Percentiles rank a stretch among this genome's conserved stretches.
These are phyloP conservation scores for Dasysyrphus tricinctus DNA, from an alignment of 2,888 invertebrate genomes.

Conservation along the genomic window DNA sequence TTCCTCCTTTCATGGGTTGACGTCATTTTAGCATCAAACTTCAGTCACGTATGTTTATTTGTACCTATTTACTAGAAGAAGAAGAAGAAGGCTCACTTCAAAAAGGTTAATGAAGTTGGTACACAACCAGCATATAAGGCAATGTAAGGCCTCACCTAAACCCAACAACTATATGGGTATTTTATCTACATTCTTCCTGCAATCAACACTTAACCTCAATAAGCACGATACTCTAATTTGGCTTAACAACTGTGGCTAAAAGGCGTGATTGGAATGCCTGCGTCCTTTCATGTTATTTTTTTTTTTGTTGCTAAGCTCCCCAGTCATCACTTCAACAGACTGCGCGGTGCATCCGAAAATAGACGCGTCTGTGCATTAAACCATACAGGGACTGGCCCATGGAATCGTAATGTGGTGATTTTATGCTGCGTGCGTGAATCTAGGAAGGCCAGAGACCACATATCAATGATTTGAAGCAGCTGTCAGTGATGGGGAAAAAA, in stretches of 20 bases:
- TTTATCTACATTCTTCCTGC: constrained; percentile 7
- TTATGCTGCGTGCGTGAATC: constrained; percentile 63
- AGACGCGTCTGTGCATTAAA: constrained; percentile 57
- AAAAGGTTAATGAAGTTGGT: too few relatives aligned
- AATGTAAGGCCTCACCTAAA: not conserved
- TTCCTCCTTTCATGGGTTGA: too few relatives aligned
- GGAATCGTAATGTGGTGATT: constrained; percentile 68
- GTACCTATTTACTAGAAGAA: too few relatives aligned
- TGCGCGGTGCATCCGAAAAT: constrained; percentile 56
- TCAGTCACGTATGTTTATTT: too few relatives aligned
- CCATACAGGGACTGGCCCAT: constrained; percentile 16
- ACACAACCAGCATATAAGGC: too few relatives aligned
- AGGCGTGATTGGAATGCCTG: constrained; percentile 72
- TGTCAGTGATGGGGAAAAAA: constrained; percentile 52
- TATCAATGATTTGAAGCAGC: constrained; percentile 73
- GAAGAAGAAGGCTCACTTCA: too few relatives aligned
- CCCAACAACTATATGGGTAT: not conserved
- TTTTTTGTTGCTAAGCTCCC: constrained; percentile 24
- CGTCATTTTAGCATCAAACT: too few relatives aligned
- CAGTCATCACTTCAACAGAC: constrained; percentile 33
- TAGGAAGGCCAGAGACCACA: constrained; percentile 51
- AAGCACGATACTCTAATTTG: constrained; percentile 69
- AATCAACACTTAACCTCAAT: constrained; percentile 63
- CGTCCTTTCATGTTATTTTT: too few relatives aligned
- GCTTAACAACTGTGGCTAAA: constrained; percentile 67